These are phyloP conservation scores for Pantherophis alleghaniensis DNA, from an alignment of 2,797 vertebrate genomes.

Conservation along the genomic window DNA sequence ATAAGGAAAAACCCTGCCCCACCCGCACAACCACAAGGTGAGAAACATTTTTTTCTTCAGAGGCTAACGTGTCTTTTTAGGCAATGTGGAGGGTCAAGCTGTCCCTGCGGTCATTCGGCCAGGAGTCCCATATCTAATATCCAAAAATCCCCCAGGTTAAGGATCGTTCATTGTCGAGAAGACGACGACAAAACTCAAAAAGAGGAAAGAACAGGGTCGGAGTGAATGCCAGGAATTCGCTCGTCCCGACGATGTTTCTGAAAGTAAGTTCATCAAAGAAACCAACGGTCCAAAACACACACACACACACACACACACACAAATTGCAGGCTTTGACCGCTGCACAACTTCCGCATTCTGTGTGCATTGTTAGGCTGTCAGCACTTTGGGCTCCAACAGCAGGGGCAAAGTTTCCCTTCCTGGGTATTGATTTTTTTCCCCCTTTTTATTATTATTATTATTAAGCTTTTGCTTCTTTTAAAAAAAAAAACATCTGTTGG, in stretches of 20 bases:
- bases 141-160: background rate
- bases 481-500: background rate
- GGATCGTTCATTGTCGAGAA: background rate
- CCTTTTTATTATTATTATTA: background rate
- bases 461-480: background rate
- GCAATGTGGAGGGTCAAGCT: background rate
- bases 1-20: background rate
- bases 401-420: background rate
- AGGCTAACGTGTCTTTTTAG: background rate
- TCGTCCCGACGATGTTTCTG: background rate
- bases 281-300: background rate
- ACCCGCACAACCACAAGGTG: background rate
- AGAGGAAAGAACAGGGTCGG: background rate
- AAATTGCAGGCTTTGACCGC: background rate
- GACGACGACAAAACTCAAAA: too few relatives aligned
- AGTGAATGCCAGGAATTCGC: background rate
- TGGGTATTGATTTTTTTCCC: background rate
- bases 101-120: background rate
- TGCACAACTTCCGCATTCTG: slow-evolving; percentile 6
- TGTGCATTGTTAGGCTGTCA: background rate
- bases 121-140: background rate
- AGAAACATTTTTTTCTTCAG: background rate
- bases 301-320: background rate
- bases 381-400: background rate
- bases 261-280: background rate